Percentiles rank a stretch among this genome's conserved stretches.
These are phyloP conservation scores for Ganaspis brasiliensis DNA, from an alignment of 2,888 invertebrate genomes.

Conservation along the genomic window DNA sequence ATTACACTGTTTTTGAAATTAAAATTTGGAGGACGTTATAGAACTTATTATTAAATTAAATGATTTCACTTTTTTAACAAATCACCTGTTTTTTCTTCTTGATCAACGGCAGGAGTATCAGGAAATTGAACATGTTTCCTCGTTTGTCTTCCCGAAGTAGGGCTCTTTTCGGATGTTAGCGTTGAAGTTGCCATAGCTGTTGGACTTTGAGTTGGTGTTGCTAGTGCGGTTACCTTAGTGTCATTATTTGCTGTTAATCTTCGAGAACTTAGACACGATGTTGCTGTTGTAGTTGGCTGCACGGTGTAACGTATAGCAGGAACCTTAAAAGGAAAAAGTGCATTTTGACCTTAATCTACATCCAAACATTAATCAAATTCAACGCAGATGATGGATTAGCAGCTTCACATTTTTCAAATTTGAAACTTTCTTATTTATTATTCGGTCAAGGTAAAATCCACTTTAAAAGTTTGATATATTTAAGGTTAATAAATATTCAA, in stretches of 20 bases:
- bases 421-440: not conserved
- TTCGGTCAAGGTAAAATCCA: too few relatives aligned
- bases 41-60: too few relatives aligned
- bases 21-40: too few relatives aligned
- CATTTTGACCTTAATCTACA: not conserved
- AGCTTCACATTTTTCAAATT: not conserved
- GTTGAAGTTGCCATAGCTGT: conserved; percentile 77
- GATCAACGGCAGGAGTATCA: conserved; percentile 75
- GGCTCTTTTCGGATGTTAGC: conserved; percentile 70
- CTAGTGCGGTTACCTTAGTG: conserved; percentile 77
- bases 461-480: too few relatives aligned
- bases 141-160: conserved; percentile 80
- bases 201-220: conserved; percentile 82
- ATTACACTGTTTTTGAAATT: too few relatives aligned
- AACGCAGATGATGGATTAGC: too few relatives aligned
- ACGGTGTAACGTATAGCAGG: conserved; percentile 82
- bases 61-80: too few relatives aligned
- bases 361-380: not conserved
- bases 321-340: conserved; percentile 69
- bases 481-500: too few relatives aligned
- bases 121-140: conserved; percentile 89
- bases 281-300: conserved; percentile 81
- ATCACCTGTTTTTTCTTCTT: conserved; percentile 65
- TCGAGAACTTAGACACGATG: conserved; percentile 81
- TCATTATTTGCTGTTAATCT: conserved; percentile 79